Evolutionary conservation across 2,113 vertebrate species (phyloP).

Genomic region (human): DNA sequence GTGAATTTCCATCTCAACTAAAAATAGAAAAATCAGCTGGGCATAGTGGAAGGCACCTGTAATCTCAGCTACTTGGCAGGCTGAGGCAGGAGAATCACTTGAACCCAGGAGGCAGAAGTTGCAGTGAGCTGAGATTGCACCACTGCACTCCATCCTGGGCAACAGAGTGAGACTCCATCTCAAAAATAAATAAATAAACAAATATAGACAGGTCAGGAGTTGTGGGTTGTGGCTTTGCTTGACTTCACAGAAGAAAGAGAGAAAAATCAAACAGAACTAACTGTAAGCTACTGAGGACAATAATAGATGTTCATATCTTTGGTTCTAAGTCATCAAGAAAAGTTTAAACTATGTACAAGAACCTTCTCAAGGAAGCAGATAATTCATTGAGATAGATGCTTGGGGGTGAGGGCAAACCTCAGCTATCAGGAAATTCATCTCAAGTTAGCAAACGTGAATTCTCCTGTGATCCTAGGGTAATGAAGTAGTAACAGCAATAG

Average conservation of each 20-base stretch:
- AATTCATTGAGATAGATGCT: neutral
- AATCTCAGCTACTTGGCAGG: too few relatives aligned
- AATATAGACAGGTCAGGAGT: neutral
- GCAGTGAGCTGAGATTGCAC: too few relatives aligned
- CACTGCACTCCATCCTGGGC: too few relatives aligned
- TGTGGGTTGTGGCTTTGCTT: neutral
- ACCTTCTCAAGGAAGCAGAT: neutral
- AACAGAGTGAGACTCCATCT: too few relatives aligned
- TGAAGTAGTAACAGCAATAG: neutral
- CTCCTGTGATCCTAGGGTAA: neutral
- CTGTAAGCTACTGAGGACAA: neutral
- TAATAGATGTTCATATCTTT: neutral
- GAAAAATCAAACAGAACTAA: neutral
- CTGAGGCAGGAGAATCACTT: too few relatives aligned
- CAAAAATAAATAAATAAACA: too few relatives aligned
- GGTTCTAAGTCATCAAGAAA: neutral
- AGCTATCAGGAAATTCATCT: neutral
- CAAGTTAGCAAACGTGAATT: neutral
- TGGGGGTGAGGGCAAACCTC: neutral
- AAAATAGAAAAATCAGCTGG: too few relatives aligned
- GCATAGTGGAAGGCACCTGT: too few relatives aligned
- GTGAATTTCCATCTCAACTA: too few relatives aligned
- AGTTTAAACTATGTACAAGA: neutral
- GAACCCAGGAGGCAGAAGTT: too few relatives aligned
- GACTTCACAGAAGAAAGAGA: neutral